Conservation (phyloP, 1,140 invertebrate species). For the Hylyphantes graminicola region DNA sequence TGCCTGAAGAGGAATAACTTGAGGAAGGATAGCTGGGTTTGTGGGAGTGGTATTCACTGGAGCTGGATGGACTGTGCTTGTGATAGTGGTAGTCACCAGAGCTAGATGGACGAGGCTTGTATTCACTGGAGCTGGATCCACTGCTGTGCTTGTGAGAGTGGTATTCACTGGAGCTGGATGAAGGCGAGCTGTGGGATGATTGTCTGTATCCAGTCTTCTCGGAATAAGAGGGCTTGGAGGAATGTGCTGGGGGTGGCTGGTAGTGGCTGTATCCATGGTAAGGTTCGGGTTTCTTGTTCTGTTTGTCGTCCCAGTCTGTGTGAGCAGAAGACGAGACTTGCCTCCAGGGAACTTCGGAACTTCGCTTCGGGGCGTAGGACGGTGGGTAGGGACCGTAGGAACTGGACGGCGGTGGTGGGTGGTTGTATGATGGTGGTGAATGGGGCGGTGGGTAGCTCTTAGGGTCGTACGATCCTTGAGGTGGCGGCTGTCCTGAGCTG, state of each 20-base stretch:
- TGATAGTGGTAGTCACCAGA: background rate
- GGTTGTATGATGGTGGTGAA: background rate
- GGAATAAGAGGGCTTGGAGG: background rate
- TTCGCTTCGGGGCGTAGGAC: slow-evolving; percentile 20
- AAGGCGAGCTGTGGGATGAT: slow-evolving; percentile 1
- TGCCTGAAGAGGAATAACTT: slow-evolving; percentile 10
- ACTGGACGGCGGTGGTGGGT: background rate
- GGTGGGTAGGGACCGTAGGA: background rate
- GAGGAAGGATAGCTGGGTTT: slow-evolving; percentile 27
- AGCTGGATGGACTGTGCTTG: background rate
- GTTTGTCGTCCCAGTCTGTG: slow-evolving; percentile 53
- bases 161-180: slow-evolving; percentile 8
- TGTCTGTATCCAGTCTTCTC: background rate
- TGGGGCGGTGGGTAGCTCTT: slow-evolving; percentile 18
- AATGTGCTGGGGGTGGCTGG: slow-evolving; percentile 21
- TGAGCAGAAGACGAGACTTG: background rate
- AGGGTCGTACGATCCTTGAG: slow-evolving; percentile 43
- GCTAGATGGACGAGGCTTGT: background rate
- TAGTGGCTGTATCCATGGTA: background rate
- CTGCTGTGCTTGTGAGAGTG: background rate
- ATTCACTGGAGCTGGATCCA: background rate
- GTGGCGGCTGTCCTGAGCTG: slow-evolving; percentile 5
- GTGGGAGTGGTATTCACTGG: slow-evolving; percentile 19
- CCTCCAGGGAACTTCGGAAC: slow-evolving; percentile 25
- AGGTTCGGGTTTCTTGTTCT: slow-evolving; percentile 12